Percentiles rank a stretch among this genome's conserved stretches.
Conservation (phyloP, 2,113 vertebrate species). For the Tautogolabrus adspersus region DNA sequence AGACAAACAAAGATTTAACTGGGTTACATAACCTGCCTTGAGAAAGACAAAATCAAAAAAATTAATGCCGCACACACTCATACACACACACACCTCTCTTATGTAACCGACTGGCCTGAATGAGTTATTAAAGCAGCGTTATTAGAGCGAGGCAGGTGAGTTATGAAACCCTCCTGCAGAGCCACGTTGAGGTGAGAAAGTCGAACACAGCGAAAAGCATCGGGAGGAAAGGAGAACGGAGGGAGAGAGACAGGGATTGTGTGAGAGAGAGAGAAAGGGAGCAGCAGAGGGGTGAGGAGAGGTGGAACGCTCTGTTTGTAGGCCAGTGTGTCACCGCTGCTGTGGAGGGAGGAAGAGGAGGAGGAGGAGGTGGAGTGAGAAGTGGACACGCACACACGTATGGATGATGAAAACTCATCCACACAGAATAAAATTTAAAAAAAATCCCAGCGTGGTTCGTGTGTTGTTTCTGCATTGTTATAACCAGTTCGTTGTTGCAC, state of each 20-base stretch:
- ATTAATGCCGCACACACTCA: background rate
- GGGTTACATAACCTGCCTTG: slow-evolving; percentile 26
- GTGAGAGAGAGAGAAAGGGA: background rate
- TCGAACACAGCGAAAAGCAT: background rate
- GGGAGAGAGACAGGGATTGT: background rate
- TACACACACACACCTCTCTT: slow-evolving; percentile 34
- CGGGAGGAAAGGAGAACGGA: background rate
- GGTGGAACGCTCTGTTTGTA: slow-evolving; percentile 56
- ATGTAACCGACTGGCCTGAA: slow-evolving; percentile 59
- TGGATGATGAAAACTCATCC: background rate
- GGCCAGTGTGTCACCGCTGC: slow-evolving; percentile 79
- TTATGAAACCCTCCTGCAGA: slow-evolving; percentile 60
- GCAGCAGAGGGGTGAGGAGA: slow-evolving; percentile 31
- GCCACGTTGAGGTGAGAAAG: background rate
- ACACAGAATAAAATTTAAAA: background rate
- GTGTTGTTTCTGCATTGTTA: too few species aligned
- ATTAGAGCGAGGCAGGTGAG: slow-evolving; percentile 64
- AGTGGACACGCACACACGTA: background rate
- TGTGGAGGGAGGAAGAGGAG: slow-evolving; percentile 38
- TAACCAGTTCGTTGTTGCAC: too few species aligned
- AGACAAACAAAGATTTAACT: slow-evolving; percentile 15
- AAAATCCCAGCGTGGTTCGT: too few species aligned
- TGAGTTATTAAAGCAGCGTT: slow-evolving; percentile 62
- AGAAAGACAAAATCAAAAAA: slow-evolving; percentile 13
- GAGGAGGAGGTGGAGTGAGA: slow-evolving; percentile 2